Conservation (phyloP, 2,888 invertebrate genomes). For the Nemurella pictetii region DNA sequence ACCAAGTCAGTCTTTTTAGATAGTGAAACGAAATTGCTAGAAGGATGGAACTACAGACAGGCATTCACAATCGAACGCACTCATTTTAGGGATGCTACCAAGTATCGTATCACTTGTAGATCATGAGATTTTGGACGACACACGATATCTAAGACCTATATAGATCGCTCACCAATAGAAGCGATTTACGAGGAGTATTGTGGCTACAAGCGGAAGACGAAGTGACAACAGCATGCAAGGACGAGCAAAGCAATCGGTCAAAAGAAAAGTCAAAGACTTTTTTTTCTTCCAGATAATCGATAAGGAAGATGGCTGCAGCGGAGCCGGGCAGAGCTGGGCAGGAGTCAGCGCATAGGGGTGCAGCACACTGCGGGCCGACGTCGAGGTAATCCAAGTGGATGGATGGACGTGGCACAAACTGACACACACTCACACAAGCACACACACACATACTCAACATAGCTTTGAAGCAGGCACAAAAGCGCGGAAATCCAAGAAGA, state of each 20-base stretch:
- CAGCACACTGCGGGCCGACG: neutral
- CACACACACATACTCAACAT: neutral
- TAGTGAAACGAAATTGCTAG: neutral
- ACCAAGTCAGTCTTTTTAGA: neutral
- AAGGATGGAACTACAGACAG: neutral
- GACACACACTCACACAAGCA: no score
- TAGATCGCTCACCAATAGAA: neutral
- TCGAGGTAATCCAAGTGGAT: neutral
- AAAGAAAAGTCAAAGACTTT: slow-evolving; percentile 1
- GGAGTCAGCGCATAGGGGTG: neutral
- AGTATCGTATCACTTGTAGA: neutral
- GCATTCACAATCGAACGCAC: neutral
- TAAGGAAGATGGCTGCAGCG: neutral
- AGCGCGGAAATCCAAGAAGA: slow-evolving; percentile 20
- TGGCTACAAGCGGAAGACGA: neutral
- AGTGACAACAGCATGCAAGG: slow-evolving; percentile 1
- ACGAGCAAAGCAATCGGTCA: neutral
- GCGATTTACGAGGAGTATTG: neutral
- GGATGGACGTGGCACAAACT: no score
- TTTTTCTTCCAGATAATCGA: neutral
- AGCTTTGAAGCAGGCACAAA: slow-evolving; percentile 4
- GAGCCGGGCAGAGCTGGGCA: neutral
- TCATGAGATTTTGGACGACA: slow-evolving; percentile 23
- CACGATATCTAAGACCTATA: neutral
- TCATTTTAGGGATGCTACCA: neutral